Evolutionary conservation across 2,797 vertebrate species (phyloP), one percentile per base, ranked within the genome.

Genomic region (Xerus rutilus): DNA sequence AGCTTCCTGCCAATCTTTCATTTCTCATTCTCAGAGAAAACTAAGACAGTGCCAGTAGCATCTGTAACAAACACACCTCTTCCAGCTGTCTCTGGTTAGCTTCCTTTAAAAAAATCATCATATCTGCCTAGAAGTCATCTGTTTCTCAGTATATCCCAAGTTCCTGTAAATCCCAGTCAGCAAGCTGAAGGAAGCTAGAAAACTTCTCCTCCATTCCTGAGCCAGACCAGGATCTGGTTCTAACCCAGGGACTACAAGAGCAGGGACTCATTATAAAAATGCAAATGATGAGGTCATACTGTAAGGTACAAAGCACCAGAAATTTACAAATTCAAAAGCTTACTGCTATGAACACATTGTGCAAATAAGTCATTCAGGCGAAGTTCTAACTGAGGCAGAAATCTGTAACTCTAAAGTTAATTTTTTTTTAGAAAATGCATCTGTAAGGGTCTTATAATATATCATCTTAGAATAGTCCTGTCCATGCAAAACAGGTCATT

Each of bases 371-470:
- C 69, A 69, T 39, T 86, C 54, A 62, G 88, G 47, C 39, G n/a
- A 87, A 52, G 45, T 59, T 95, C 74, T 82, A 74, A 88, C 1
- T 81, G 67, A 91, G 67, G 54, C 52, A 95, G 35, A 87, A 81
- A 95, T 96, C n/a, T 65, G 39, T 28, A 49, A 91, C 70, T 95
- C 49, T 86, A 84, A 84, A 94, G 86, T 59, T 77, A 79, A 97
- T 93, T 62, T 57, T 20, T 54, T 57, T 57, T 79, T 85, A 65
- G 73, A 72, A 32, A 76, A 67, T 30, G 21, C 23, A 62, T 93
- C 21, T 4, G 21, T 89, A 65, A 94, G 35, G 43, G 20, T 88
- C 39, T 93, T 52, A 88, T 6, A 85, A 83, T 30, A 54, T 9
- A 93, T 83, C 30, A 43, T n/a, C 81, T 45, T 28, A 7, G 64